A percentile compares a stretch with the other conserved stretches of the same genome.
These are phyloP conservation scores for Ectemnius continuus DNA, from an alignment of 2,888 invertebrate species.

Conservation along the genomic window DNA sequence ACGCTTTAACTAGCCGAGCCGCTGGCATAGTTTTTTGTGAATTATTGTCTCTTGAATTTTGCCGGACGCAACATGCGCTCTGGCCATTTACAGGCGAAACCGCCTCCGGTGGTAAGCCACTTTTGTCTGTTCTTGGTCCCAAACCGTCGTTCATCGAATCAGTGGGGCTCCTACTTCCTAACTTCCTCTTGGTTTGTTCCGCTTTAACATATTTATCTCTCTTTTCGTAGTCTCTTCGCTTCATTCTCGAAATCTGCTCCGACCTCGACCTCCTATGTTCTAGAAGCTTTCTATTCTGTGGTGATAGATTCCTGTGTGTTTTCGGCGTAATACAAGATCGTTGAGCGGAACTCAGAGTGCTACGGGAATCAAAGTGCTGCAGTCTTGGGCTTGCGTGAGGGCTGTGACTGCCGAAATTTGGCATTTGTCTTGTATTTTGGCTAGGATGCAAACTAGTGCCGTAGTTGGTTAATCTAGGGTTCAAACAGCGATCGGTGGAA, in stretches of 20 bases:
- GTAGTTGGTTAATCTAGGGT: constrained; percentile 68
- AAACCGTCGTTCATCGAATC: constrained; percentile 72
- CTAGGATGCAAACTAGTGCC: constrained; percentile 74
- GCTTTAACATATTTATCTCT: constrained; percentile 51
- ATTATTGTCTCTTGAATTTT: constrained; percentile 39
- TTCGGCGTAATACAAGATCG: constrained; percentile 31
- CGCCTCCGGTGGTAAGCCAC: constrained; percentile 65
- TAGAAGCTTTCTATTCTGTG: constrained; percentile 70
- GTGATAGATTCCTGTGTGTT: constrained; percentile 56
- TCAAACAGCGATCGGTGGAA: constrained; percentile 72
- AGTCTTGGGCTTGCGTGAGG: constrained; percentile 73
- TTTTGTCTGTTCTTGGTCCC: constrained; percentile 75
- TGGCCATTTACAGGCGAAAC: constrained; percentile 38
- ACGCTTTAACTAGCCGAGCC: constrained; percentile 47
- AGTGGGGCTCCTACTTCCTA: constrained; percentile 43
- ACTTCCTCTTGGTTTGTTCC: constrained; percentile 51
- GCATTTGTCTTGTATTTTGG: constrained; percentile 75
- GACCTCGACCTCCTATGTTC: constrained; percentile 72
- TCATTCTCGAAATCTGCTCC: constrained; percentile 71
- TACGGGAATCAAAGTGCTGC: constrained; percentile 72
- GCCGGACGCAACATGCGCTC: constrained; percentile 26
- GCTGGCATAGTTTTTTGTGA: constrained; percentile 35
- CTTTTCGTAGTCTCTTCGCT: constrained; percentile 59
- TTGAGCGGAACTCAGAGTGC: constrained; percentile 45
- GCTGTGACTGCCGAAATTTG: constrained; percentile 74